A percentile compares a stretch with the other conserved stretches of the same genome.
Evolutionary conservation across 2,113 vertebrate species (phyloP).

Genomic region (Thalassoma bifasciatum): DNA sequence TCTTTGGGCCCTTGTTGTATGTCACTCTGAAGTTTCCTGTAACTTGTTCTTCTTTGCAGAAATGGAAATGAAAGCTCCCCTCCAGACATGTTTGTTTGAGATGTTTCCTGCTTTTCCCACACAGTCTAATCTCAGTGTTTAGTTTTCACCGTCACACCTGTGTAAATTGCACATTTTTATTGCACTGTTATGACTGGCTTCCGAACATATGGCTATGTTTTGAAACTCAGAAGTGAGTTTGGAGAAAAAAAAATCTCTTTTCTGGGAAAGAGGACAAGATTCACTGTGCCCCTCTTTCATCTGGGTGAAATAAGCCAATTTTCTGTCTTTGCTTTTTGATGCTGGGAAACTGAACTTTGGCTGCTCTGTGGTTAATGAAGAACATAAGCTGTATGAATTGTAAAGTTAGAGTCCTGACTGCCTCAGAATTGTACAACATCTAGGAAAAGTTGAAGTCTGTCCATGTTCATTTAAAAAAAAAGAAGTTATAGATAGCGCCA

Average conservation of each 20-base stretch:
- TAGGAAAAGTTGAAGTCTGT: too few relatives aligned
- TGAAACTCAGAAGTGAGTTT: background rate
- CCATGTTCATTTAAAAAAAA: too few relatives aligned
- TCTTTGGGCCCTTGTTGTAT: background rate
- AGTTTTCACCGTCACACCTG: background rate
- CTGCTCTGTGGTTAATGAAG: too few relatives aligned
- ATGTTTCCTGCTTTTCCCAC: background rate
- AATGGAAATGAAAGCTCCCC: slow-evolving; percentile 2
- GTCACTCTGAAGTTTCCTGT: background rate
- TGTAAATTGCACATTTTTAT: background rate
- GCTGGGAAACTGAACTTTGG: too few relatives aligned
- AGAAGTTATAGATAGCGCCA: too few relatives aligned
- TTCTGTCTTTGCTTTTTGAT: background rate
- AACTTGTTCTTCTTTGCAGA: background rate
- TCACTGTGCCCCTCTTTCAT: too few relatives aligned
- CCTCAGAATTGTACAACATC: too few relatives aligned
- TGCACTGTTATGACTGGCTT: background rate
- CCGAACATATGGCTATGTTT: background rate
- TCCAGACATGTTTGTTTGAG: slow-evolving; percentile 2
- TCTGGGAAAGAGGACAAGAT: too few relatives aligned
- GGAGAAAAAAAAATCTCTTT: too few relatives aligned
- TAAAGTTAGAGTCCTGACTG: too few relatives aligned
- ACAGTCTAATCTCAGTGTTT: background rate
- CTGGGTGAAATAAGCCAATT: background rate
- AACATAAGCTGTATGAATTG: too few relatives aligned